These are phyloP conservation scores for Nemotelus pantherinus DNA, from an alignment of 2,888 invertebrate genomes.

Conservation along the genomic window DNA sequence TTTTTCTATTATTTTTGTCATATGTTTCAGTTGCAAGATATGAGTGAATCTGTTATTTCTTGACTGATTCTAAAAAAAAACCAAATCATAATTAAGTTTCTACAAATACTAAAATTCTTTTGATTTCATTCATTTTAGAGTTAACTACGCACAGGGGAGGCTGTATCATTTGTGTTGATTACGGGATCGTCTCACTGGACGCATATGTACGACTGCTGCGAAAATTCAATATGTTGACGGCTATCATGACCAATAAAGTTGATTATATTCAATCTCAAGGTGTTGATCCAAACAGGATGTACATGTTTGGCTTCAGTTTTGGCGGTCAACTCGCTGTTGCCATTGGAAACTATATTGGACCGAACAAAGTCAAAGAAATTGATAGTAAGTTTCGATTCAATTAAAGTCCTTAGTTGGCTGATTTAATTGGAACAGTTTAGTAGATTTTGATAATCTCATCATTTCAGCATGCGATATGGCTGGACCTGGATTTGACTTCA, in stretches of 20 bases:
- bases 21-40: too few relatives aligned
- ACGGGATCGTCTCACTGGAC: slow-evolving; percentile 57
- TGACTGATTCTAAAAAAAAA: not conserved
- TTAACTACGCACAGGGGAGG: slow-evolving; percentile 60
- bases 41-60: too few relatives aligned
- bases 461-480: slow-evolving; percentile 63
- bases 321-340: slow-evolving; percentile 61
- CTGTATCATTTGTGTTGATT: slow-evolving; percentile 62
- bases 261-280: slow-evolving; percentile 56
- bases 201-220: slow-evolving; percentile 59
- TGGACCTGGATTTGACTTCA: slow-evolving; percentile 62
- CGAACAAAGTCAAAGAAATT: slow-evolving; percentile 57
- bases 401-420: not conserved
- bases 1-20: too few relatives aligned
- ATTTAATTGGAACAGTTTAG: too few relatives aligned
- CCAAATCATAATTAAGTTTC: not conserved
- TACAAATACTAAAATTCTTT: not conserved
- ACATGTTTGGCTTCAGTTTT: slow-evolving; percentile 63
- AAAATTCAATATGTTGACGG: slow-evolving; percentile 57
- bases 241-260: slow-evolving; percentile 56
- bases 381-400: slow-evolving; percentile 57
- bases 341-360: slow-evolving; percentile 57
- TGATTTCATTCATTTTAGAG: slow-evolving; percentile 53
- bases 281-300: slow-evolving; percentile 56
- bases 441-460: not conserved